Conservation (phyloP, 2,888 invertebrate species). For the Melanargia galathea region DNA sequence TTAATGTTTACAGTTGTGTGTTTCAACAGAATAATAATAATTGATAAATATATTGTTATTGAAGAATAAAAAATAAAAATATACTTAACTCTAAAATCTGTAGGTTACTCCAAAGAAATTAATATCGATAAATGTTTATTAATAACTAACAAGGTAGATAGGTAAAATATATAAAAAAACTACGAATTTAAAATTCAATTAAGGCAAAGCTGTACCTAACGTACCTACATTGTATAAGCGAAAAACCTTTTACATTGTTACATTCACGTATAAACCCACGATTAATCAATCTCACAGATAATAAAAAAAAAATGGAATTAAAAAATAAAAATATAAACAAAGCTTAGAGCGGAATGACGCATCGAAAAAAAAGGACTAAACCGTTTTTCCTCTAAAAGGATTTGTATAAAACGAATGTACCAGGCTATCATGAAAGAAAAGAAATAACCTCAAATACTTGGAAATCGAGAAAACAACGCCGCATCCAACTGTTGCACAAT, state of each 20-base stretch:
- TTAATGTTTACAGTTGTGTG: too few species aligned
- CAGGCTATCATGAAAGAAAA: slow-evolving; percentile 61
- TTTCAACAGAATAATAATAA: too few species aligned
- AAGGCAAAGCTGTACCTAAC: neutral
- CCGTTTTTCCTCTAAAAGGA: slow-evolving; percentile 49
- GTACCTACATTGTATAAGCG: neutral
- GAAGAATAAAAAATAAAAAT: too few species aligned
- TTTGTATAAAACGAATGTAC: slow-evolving; percentile 57
- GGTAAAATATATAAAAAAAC: too few species aligned
- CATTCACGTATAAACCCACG: neutral
- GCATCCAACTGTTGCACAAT: slow-evolving; percentile 37
- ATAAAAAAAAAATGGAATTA: neutral
- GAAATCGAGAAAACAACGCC: slow-evolving; percentile 67
- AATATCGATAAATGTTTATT: too few species aligned
- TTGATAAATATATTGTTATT: too few species aligned
- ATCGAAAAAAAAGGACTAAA: slow-evolving; percentile 28
- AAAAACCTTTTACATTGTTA: neutral
- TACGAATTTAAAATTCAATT: neutral
- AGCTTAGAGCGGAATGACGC: slow-evolving; percentile 11
- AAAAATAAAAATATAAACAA: slow-evolving; percentile 4
- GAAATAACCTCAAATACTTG: slow-evolving; percentile 62
- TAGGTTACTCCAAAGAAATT: too few species aligned
- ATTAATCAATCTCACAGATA: slow-evolving; percentile 8
- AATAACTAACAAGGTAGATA: too few species aligned
- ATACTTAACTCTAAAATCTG: too few species aligned